These are phyloP conservation scores for Idris sp. DNA, from an alignment of 1,140 invertebrate genomes.

Conservation along the genomic window DNA sequence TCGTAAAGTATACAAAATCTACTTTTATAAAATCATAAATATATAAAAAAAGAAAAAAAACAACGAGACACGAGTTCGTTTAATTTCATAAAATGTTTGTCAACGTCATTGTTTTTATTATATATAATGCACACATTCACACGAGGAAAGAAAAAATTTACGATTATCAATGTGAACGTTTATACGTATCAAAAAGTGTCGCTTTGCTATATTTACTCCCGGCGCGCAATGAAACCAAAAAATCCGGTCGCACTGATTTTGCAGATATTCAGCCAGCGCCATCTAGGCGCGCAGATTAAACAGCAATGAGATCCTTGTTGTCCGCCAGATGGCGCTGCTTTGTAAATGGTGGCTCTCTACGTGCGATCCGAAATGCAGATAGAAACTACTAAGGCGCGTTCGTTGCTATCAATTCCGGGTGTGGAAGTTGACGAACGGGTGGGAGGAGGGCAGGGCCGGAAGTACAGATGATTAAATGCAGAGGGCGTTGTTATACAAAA, in stretches of 20 bases:
- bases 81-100: slow-evolving; percentile 14
- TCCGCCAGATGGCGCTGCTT: too few species aligned
- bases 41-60: too few species aligned
- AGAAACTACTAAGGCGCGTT: slow-evolving; percentile 53
- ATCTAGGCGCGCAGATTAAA: too few species aligned
- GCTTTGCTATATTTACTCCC: slow-evolving; percentile 30
- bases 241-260: slow-evolving; percentile 4
- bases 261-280: too few species aligned
- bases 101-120: not conserved
- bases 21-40: too few species aligned
- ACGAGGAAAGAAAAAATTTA: slow-evolving; percentile 43
- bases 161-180: slow-evolving; percentile 49
- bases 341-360: too few species aligned
- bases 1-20: not conserved
- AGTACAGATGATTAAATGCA: slow-evolving; percentile 45
- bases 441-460: slow-evolving; percentile 21
- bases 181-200: slow-evolving; percentile 54
- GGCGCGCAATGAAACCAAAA: slow-evolving; percentile 29
- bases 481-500: slow-evolving; percentile 45
- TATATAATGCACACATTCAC: slow-evolving; percentile 48
- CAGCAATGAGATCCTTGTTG: too few species aligned
- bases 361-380: slow-evolving; percentile 40
- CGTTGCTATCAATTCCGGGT: slow-evolving; percentile 45
- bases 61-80: slow-evolving; percentile 14
- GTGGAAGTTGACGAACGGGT: slow-evolving; percentile 45